Conservation (phyloP, 2,888 invertebrate species). For the Encarsia formosa region DNA sequence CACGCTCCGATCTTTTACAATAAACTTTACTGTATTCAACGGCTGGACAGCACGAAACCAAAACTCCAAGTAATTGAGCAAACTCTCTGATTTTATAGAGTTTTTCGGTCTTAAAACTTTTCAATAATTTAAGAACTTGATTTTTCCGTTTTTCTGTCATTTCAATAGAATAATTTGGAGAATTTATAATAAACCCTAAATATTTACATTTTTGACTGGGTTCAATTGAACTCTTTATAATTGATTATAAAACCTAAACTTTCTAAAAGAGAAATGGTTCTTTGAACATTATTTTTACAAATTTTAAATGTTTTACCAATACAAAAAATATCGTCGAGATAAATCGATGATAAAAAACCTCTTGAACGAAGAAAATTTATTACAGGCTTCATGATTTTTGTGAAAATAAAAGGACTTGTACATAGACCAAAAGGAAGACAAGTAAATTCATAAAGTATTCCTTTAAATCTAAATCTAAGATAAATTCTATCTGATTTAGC, state of each 20-base stretch:
- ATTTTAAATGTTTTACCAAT: neutral
- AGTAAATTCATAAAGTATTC: neutral
- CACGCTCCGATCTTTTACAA: constrained; percentile 13
- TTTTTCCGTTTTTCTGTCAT: constrained; percentile 23
- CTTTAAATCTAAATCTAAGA: neutral
- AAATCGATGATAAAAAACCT: neutral
- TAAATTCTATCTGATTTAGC: neutral
- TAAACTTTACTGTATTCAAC: constrained; percentile 17
- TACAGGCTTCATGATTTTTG: constrained; percentile 7
- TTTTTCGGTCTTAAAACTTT: constrained; percentile 6
- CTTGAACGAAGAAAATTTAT: neutral
- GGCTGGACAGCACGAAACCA: constrained; percentile 56
- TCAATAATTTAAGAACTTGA: constrained; percentile 4
- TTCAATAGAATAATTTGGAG: constrained; percentile 2
- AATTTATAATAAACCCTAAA: neutral
- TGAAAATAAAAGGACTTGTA: neutral
- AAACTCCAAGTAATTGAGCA: constrained; percentile 41
- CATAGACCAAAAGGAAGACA: constrained; percentile 2
- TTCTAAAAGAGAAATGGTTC: neutral
- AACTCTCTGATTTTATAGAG: constrained; percentile 21
- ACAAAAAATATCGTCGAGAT: neutral
- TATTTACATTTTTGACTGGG: neutral
- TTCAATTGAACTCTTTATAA: neutral
- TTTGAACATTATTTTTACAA: neutral
- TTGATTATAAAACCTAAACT: neutral